Base-by-base conservation (phyloP, 2,797 vertebrate genomes). In the Harpagifer antarcticus region DNA sequence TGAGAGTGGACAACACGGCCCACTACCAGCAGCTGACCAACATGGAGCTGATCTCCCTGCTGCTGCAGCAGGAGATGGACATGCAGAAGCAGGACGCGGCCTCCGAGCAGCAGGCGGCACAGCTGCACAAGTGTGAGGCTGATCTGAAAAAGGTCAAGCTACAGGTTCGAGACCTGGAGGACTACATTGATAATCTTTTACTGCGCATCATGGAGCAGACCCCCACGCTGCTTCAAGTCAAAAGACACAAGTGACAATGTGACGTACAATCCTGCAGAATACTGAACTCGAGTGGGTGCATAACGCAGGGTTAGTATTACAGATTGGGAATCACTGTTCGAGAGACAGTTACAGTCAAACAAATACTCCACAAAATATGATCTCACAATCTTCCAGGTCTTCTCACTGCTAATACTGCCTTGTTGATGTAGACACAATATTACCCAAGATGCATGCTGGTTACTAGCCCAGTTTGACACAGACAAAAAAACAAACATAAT, bases 151-250 rank as follows among this genome's bases (percentile, higher is more conserved):
- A 95, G 93, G 94, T 97, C 78, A 96, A 96, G 15, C 79, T 91
- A 49, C 96, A 97, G 33, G 96, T 99, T 71, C 95, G 92, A 0
- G 98, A 99, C 72, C 91, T 99, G 88, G 98, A 99, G 93, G 96
- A 97, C 91, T 99, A 99, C 93, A 99, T 99, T 0, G 98, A 99
- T 94, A 96, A 96, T 83, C 96, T 99, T 78, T 89, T 99, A 83
- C 93, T 99, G 89, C 96, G 96, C 78, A 99, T 99, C 92, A 99
- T 99, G 95, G 98, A 99, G 85, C 96, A 98, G 82, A 98, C 97
- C 0, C 98, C 98, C 6, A 97, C 97, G 0, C 92, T 99, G 90
- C 96, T 99, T 68, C 98, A 99, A 93, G 97, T 98, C 90, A 89
- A 0, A 50, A 95, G 94, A 72, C 94, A 93, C 76, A 96, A 95